Percentiles rank a stretch among this genome's conserved stretches.
These are phyloP conservation scores for Halcyon smyrnensis DNA, from an alignment of 2,797 vertebrate species.

Conservation along the genomic window DNA sequence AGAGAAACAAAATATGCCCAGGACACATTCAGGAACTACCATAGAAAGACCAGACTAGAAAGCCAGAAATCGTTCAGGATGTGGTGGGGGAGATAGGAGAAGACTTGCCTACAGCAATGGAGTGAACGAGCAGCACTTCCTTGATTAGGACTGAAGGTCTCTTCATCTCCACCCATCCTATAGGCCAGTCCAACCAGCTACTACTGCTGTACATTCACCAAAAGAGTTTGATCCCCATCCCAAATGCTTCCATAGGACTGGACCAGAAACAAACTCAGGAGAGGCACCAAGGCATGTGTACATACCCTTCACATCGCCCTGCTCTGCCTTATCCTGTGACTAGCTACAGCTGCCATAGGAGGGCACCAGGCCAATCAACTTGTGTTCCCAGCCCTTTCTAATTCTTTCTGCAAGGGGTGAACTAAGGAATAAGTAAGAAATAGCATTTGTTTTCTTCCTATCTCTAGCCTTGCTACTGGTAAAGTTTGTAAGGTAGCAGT, in stretches of 20 bases:
- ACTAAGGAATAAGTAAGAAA: not conserved
- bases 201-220: not conserved
- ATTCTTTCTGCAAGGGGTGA: not conserved
- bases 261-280: not conserved
- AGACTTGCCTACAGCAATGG: not conserved
- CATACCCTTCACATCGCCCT: not conserved
- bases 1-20: not conserved
- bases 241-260: not conserved
- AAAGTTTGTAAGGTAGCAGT: not conserved
- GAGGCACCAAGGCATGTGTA: not conserved
- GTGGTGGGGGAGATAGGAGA: accelerated
- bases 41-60: not conserved
- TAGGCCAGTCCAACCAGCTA: not conserved
- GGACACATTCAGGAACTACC: not conserved
- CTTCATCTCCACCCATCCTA: not conserved
- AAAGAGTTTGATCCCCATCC: not conserved
- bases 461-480: not conserved
- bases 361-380: not conserved
- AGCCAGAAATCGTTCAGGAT: not conserved
- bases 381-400: not conserved
- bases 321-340: not conserved
- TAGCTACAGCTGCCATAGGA: not conserved
- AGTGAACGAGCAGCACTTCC: not conserved
- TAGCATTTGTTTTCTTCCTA: not conserved
- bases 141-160: not conserved